phyloP scores from a whole-genome alignment of 2,797 vertebrate genomes.

The Poecilia velifera region DNA sequence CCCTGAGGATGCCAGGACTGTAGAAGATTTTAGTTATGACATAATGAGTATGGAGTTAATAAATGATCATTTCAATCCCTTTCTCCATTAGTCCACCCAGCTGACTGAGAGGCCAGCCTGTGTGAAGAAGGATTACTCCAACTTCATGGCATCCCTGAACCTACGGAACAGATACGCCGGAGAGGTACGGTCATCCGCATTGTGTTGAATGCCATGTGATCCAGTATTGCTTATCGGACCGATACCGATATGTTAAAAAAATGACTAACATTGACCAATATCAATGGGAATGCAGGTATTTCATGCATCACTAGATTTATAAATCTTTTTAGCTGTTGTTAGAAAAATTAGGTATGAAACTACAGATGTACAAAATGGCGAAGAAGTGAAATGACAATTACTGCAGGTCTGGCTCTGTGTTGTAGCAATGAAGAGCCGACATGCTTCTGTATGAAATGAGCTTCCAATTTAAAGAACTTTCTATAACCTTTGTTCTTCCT shows the following conservation, averaged over 20 bases:
- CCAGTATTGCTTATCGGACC: no score
- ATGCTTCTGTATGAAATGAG: neutral
- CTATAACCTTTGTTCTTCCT: neutral
- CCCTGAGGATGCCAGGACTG: neutral
- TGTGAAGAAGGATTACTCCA: conserved; percentile 98
- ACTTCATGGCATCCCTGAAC: conserved; percentile 97
- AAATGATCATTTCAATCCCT: neutral
- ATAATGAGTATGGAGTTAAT: neutral
- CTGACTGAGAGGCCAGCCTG: conserved; percentile 93
- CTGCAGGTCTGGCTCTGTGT: neutral
- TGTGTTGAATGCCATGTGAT: no score
- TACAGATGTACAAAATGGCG: neutral
- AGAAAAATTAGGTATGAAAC: neutral
- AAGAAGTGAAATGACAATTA: neutral
- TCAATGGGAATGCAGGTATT: no score
- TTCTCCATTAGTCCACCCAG: conserved; percentile 84
- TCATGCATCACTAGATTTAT: no score
- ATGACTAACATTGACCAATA: neutral
- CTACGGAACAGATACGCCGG: conserved; percentile 95
- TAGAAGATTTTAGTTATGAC: neutral
- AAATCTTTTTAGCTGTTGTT: neutral
- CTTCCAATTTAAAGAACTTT: neutral
- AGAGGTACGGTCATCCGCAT: conserved; percentile 80
- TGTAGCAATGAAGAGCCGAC: neutral
- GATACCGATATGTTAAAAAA: neutral